Base-by-base conservation (phyloP, 1,140 invertebrate species). In the Hestina assimilis region DNA sequence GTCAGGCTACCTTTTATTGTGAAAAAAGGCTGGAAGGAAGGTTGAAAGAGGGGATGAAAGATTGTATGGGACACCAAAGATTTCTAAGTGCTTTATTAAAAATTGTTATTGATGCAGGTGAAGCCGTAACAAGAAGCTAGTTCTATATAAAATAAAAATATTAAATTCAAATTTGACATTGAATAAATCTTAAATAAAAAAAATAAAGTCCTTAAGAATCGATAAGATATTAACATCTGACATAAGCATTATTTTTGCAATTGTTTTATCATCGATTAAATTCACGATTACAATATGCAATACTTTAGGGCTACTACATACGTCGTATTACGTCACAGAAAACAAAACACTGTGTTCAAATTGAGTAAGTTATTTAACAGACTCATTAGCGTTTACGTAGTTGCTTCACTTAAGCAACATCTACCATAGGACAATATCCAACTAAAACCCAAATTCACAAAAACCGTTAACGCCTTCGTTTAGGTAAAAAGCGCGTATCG, bases 391-490 rank as follows among this genome's bases (percentile, higher is more conserved):
- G 41, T 21, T 38, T 58, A 45, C 45, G 35, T 58, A 31, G 15
- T 42, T 21, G 26, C 24, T 29, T 5, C 3, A 31, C 9, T 45
- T 15, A 8, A 26, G 24, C 11, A 43, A 47, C 15, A 24, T 33
- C 24, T 47, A 41, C 42, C 24, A 26, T 43, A 54, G 33, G 50
- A 53, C 60, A 60, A 63, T 69, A 69, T 63, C 61, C 55, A 56
- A 66, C 54, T 54, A 60, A 55, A 35, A 48, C 60, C 54, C 63
- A 68, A 57, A 63, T 53, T 59, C 55, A 57, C 48, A 63, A 54
- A 35, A 60, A 72, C 74, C 69, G 75, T 75, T 78, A 76, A 48
- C 73, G 80, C 74, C 67, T 72, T 65, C 67, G 68, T 40, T 69
- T 65, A 65, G 68, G 20, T 8, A 38, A 38, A 50, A 42, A 17